phyloP scores from a whole-genome alignment of 2,888 invertebrate species.

The Synergus gifuensis region DNA sequence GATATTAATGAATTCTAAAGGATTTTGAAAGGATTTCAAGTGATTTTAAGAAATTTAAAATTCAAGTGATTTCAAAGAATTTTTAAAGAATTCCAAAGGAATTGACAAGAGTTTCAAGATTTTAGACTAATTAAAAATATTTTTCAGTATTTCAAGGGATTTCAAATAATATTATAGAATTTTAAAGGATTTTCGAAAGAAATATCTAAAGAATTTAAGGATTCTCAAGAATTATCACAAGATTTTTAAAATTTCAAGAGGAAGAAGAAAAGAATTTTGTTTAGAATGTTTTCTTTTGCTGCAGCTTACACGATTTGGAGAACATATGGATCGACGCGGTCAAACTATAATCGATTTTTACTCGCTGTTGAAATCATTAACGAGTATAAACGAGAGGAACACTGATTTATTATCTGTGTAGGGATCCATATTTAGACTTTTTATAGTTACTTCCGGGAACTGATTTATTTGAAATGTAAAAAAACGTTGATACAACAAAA shows the following conservation, averaged over 20 bases:
- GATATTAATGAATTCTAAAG: too few species aligned
- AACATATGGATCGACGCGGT: conserved; percentile 26
- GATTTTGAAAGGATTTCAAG: too few species aligned
- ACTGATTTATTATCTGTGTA: not conserved
- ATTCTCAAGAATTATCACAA: too few species aligned
- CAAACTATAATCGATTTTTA: conserved; percentile 17
- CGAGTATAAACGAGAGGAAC: not conserved
- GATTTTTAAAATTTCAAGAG: not conserved
- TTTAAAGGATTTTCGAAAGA: too few species aligned
- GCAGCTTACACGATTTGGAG: not conserved
- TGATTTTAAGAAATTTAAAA: too few species aligned
- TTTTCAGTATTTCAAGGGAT: too few species aligned
- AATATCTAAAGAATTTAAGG: too few species aligned
- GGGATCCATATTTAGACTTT: not conserved
- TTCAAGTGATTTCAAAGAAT: too few species aligned
- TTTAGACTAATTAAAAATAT: too few species aligned
- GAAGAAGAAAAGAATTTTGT: not conserved
- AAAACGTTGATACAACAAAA: not conserved
- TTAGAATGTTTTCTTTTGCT: not conserved
- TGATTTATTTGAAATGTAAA: conserved; percentile 2
- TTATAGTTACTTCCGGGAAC: conserved; percentile 6
- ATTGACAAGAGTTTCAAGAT: too few species aligned
- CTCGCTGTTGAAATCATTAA: conserved; percentile 28
- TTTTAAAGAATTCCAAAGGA: too few species aligned
- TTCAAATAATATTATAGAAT: too few species aligned